Evolutionary conservation across 2,888 invertebrate species (phyloP).

Genomic region (Ormyrus nitidulus): DNA sequence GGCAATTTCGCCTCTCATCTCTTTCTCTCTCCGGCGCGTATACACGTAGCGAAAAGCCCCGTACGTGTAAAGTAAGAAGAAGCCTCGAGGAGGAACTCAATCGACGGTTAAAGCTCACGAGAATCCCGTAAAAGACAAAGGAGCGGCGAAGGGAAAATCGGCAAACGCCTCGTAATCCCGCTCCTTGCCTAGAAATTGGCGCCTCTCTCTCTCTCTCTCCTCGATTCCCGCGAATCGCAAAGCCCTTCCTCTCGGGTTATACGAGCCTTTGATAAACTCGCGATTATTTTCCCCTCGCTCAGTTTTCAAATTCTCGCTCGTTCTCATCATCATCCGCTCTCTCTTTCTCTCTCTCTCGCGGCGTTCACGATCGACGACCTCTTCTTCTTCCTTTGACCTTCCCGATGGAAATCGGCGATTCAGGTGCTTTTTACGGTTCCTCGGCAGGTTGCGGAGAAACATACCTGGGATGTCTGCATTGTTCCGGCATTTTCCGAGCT

Average conservation of each 20-base stretch:
- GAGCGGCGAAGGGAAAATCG: slow-evolving; percentile 35
- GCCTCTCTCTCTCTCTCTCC: slow-evolving; percentile 2
- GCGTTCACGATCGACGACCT: background rate
- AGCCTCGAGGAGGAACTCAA: slow-evolving; percentile 3
- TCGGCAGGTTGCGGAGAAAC: background rate
- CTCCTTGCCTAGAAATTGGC: slow-evolving; percentile 31
- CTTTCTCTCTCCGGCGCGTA: too few species aligned
- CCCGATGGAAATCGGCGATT: slow-evolving; percentile 6
- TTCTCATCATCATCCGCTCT: slow-evolving; percentile 2
- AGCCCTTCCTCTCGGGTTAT: background rate
- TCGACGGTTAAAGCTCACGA: slow-evolving; percentile 4
- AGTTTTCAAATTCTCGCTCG: slow-evolving; percentile 9
- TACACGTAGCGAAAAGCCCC: background rate
- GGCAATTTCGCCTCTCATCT: slow-evolving; percentile 16
- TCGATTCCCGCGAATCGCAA: background rate
- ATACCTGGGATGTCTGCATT: background rate
- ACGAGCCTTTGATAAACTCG: slow-evolving; percentile 37
- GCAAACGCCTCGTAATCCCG: slow-evolving; percentile 20
- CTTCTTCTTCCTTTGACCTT: background rate
- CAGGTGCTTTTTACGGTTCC: slow-evolving; percentile 21
- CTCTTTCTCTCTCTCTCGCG: background rate
- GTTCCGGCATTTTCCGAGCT: slow-evolving; percentile 21
- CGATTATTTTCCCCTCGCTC: slow-evolving; percentile 29
- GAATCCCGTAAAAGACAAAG: slow-evolving; percentile 28
- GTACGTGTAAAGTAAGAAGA: slow-evolving; percentile 1